These are phyloP conservation scores for Phoebastria nigripes DNA, from an alignment of 2,797 vertebrate genomes.

Conservation along the genomic window DNA sequence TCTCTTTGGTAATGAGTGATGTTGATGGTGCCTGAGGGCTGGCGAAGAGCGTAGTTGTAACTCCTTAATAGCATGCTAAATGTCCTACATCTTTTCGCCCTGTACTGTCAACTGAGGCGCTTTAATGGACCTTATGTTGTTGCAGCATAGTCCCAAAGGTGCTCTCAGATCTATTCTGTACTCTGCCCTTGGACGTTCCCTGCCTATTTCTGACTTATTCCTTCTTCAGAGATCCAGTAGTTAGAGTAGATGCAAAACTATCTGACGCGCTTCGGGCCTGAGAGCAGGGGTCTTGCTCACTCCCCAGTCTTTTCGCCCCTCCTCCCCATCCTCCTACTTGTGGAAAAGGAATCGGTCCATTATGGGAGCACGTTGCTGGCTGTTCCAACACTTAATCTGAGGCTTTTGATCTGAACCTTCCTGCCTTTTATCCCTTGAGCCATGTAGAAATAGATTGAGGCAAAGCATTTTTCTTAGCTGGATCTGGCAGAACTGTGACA, in stretches of 20 bases:
- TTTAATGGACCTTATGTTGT: neutral
- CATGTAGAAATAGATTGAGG: neutral
- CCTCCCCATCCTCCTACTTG: neutral
- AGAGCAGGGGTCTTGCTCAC: neutral
- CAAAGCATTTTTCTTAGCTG: neutral
- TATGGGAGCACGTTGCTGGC: neutral
- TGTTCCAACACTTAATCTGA: neutral
- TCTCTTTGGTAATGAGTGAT: neutral
- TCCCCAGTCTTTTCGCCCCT: neutral
- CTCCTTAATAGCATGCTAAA: neutral
- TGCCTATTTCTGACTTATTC: neutral
- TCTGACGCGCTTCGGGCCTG: rapidly evolving
- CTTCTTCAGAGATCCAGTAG: neutral
- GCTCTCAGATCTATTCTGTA: neutral
- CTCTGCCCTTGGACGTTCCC: neutral
- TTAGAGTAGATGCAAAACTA: neutral
- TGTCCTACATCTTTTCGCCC: neutral
- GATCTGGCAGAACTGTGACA: neutral
- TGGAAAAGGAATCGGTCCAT: rapidly evolving
- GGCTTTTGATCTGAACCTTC: neutral
- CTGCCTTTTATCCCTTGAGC: neutral
- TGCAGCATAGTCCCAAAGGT: neutral
- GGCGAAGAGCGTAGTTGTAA: neutral
- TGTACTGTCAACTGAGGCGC: neutral
- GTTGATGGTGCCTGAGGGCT: neutral